Percentiles rank a stretch among this genome's conserved stretches.
Conservation (phyloP, 2,113 vertebrate genomes). For the Datnioides undecimradiatus region DNA sequence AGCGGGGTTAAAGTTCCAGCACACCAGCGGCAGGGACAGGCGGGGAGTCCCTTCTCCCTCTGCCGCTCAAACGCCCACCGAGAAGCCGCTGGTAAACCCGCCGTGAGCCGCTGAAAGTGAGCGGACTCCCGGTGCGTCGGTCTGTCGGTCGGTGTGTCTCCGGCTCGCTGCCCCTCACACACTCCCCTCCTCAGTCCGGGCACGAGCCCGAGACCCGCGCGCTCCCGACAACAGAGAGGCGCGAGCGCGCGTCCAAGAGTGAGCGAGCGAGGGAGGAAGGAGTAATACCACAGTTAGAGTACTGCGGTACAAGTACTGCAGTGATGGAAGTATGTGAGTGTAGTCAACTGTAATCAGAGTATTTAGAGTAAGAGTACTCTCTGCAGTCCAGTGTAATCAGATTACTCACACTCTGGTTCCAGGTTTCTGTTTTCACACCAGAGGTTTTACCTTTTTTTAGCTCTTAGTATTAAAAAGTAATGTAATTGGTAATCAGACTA, state of each 20-base stretch:
- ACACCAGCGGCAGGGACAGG: not conserved
- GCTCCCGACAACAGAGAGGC: not conserved
- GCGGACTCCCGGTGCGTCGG: not conserved
- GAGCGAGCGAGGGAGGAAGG: no score
- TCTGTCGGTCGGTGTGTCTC: not conserved
- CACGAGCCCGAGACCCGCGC: slow-evolving; percentile 46
- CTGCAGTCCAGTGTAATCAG: no score
- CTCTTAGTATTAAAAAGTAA: no score
- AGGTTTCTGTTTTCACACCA: no score
- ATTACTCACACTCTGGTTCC: no score
- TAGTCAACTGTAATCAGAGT: no score
- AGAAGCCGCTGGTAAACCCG: not conserved
- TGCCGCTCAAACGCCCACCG: not conserved
- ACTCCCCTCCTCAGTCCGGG: slow-evolving; percentile 5
- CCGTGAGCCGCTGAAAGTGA: slow-evolving; percentile 21
- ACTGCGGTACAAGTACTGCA: no score
- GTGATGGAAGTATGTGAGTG: no score
- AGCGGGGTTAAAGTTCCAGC: slow-evolving; percentile 25
- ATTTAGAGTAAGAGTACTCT: no score
- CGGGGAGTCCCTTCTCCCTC: not conserved
- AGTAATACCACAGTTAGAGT: no score
- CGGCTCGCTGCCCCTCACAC: slow-evolving; percentile 11
- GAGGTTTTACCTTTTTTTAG: no score
- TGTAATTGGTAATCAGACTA: no score
- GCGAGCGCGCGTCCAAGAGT: slow-evolving; percentile 51